These are phyloP conservation scores for Epinephelus coioides DNA, from an alignment of 2,797 vertebrate genomes.

Conservation along the genomic window DNA sequence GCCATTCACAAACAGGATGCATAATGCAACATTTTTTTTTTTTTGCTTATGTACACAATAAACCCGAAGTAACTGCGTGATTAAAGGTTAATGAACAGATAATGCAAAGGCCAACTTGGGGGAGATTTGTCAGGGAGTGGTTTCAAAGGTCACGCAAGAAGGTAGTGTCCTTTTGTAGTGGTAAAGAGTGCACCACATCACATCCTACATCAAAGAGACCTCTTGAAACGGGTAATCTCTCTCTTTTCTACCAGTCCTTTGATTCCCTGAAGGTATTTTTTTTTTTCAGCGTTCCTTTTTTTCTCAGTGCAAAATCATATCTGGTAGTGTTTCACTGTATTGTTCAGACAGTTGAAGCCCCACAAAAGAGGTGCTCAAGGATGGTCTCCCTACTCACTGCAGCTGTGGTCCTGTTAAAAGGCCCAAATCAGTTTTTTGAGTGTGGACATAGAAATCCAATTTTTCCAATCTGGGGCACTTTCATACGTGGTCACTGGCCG, in stretches of 20 bases:
- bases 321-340: conserved; percentile 17
- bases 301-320: background rate
- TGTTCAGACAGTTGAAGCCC: conserved; percentile 12
- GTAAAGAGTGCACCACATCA: conserved; percentile 1
- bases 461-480: too few species aligned
- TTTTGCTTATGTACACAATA: conserved; percentile 52
- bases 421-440: too few species aligned
- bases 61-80: conserved; percentile 9
- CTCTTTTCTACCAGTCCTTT: background rate
- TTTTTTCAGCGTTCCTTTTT: background rate
- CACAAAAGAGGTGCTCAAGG: background rate
- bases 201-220: conserved; percentile 1
- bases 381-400: background rate
- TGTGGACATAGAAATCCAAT: too few species aligned
- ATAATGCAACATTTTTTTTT: background rate
- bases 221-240: background rate
- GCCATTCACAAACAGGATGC: conserved; percentile 39
- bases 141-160: conserved; percentile 22
- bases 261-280: background rate
- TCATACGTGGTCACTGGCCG: too few species aligned
- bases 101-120: conserved; percentile 54
- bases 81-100: conserved; percentile 68
- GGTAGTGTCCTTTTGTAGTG: background rate
- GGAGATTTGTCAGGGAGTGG: conserved; percentile 13
- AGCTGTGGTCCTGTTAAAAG: too few species aligned